Base-by-base conservation (phyloP, 2,888 invertebrate genomes). In the Hedya salicella region DNA sequence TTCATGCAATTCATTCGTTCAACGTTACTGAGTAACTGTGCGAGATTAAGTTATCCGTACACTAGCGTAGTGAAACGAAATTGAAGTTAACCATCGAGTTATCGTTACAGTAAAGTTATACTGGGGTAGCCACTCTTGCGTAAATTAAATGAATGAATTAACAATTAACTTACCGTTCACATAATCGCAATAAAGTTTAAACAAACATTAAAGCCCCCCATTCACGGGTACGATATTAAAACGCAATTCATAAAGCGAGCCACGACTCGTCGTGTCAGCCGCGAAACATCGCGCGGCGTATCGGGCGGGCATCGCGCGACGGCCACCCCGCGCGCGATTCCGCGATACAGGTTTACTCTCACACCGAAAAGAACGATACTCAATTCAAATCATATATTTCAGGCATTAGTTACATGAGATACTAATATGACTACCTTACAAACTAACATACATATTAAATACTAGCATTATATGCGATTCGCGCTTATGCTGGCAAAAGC, bases 141-240 rank as follows among this genome's bases (percentile, higher is more conserved):
- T n/a, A n/a, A n/a, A n/a, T n/a, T 13, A 11, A 36, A 36, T 1
- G 36, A 36, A 36, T 9, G 1, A 9, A 5, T 9, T 8, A 36
- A 9, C 36, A 36, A 36, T 36, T 36, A 36, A 36, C 36, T 11
- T 11, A 8, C 11, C 6, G 11, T 9, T 36, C 9, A 8, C 36
- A 36, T 36, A 4, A 6, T 36, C 36, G 21, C 46, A 39, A 11
- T 4, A 11, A 36, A 53, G 25, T 16, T 11, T 44, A 13, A 17
- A 44, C 30, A 42, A 56, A 30, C 44, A 6, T 16, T 44, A 44
- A 46, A 57, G 40, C 13, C 19, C 39, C 36, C 54, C 83, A 85
- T 85, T 86, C 84, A 80, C 76, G 80, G 75, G 75, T 73, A 81
- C 85, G 81, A 85, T 81, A 83, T 82, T 61, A 54, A 66, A 61